Conservation (phyloP, 2,797 vertebrate species). For the Myripristis murdjan region DNA sequence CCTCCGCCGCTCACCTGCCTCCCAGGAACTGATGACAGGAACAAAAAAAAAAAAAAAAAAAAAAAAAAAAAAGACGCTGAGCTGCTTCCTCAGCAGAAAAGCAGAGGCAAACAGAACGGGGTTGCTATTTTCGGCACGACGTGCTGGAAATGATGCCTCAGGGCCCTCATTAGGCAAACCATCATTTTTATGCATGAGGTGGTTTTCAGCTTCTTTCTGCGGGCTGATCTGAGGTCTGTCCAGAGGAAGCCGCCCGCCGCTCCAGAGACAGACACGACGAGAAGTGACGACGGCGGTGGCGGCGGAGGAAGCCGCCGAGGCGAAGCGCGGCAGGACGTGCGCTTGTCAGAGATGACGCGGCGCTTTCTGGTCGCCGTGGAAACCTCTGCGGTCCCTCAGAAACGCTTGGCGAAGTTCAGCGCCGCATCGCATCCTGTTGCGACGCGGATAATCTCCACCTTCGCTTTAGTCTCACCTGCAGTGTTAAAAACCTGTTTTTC, state of each 20-base stretch:
- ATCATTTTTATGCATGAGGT: conserved; percentile 8
- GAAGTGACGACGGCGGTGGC: no score
- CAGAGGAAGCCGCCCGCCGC: no score
- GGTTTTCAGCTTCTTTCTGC: not conserved
- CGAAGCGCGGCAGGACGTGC: conserved; percentile 7
- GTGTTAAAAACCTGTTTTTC: no score
- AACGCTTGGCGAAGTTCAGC: no score
- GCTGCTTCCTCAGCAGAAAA: not conserved
- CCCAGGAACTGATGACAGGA: not conserved
- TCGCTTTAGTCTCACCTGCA: no score
- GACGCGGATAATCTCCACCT: no score
- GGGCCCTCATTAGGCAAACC: conserved; percentile 30
- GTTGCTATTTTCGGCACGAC: conserved; percentile 18
- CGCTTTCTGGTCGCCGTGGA: not conserved
- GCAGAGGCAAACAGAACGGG: not conserved
- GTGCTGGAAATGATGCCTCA: conserved; percentile 6
- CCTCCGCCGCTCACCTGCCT: not conserved
- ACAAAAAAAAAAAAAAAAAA: no score
- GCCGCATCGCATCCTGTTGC: no score
- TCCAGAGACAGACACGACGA: no score
- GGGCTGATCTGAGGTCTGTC: not conserved
- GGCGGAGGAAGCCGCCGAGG: not conserved
- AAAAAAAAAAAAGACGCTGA: no score
- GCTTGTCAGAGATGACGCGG: conserved; percentile 18
- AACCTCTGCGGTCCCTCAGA: not conserved